phyloP scores from a whole-genome alignment of 2,113 vertebrate species.

The Sakesphorus luctuosus region DNA sequence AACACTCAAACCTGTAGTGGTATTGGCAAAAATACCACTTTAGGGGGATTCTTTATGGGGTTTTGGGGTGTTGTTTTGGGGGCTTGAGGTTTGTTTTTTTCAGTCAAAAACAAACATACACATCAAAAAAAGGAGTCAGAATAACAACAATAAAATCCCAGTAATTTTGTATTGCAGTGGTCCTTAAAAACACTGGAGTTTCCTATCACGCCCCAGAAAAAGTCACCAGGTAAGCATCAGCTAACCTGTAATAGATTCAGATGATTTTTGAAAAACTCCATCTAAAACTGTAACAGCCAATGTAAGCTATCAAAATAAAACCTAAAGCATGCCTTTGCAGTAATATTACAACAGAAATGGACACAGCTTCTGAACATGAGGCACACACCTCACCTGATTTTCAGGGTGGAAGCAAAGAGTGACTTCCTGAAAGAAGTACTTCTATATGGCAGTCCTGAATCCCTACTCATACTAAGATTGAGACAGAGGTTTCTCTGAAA shows the following conservation, averaged over 20 bases:
- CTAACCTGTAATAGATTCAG: not conserved
- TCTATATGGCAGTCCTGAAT: not conserved
- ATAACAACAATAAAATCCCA: not conserved
- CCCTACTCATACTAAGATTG: not conserved
- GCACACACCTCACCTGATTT: not conserved
- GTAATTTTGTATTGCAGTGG: not conserved
- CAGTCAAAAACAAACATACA: not conserved
- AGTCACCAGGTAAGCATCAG: not conserved
- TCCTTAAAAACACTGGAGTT: not conserved
- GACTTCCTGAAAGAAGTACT: not conserved
- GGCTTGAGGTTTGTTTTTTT: rapidly evolving
- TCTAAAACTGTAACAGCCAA: not conserved
- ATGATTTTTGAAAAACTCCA: not conserved
- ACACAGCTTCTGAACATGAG: not conserved
- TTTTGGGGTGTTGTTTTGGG: rapidly evolving
- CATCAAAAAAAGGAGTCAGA: not conserved
- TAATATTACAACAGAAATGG: not conserved
- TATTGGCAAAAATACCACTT: not conserved
- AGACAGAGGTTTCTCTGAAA: not conserved
- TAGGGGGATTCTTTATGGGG: not conserved
- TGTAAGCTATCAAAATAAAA: not conserved
- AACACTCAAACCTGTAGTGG: not conserved
- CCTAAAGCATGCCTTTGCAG: not conserved
- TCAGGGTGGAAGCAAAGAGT: not conserved
- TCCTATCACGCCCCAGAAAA: not conserved